A percentile compares a stretch with the other conserved stretches of the same genome.
These are phyloP conservation scores for Donacobius atricapilla DNA, from an alignment of 2,113 vertebrate genomes.

Conservation along the genomic window DNA sequence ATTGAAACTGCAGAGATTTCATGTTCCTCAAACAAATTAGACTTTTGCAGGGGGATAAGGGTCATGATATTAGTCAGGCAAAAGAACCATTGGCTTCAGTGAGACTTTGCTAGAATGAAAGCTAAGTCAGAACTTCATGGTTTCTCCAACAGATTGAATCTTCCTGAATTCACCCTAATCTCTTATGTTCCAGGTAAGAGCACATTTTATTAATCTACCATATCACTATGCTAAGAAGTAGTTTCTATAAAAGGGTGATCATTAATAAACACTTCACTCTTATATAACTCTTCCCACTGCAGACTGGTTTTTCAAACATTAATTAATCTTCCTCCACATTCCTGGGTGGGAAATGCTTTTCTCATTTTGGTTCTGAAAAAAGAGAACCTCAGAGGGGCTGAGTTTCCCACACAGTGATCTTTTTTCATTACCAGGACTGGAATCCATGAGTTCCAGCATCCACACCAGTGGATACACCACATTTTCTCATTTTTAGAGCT, in stretches of 20 bases:
- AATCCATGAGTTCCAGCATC: neutral
- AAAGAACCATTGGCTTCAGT: neutral
- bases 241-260: neutral
- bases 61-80: neutral
- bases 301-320: constrained; percentile 44
- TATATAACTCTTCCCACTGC: constrained; percentile 31
- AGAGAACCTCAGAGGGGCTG: neutral
- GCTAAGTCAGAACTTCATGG: neutral
- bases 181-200: neutral
- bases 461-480: neutral
- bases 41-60: neutral
- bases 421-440: neutral
- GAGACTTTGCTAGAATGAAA: neutral
- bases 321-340: constrained; percentile 37
- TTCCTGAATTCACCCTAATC: neutral
- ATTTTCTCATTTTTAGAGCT: neutral
- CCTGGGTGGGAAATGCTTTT: constrained; percentile 21
- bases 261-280: constrained; percentile 39
- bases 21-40: neutral
- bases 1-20: neutral
- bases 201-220: constrained; percentile 20
- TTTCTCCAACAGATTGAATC: neutral
- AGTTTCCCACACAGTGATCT: neutral
- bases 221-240: neutral
- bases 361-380: constrained; percentile 10